phyloP scores from a whole-genome alignment of 1,140 invertebrate species.

The Glossosoma conforme region DNA sequence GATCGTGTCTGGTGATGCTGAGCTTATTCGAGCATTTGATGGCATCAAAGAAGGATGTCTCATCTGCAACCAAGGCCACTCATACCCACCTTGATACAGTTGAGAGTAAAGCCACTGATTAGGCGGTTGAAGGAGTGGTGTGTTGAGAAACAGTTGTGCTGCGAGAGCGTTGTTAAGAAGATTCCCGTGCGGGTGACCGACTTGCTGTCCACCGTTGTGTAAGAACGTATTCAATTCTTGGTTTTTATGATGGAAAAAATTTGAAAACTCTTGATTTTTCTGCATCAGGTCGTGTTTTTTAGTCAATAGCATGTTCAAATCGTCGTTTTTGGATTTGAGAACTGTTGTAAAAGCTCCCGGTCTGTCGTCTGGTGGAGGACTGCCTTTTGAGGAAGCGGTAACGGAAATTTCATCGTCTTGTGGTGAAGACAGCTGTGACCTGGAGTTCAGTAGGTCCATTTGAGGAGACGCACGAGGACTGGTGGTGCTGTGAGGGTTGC shows the following conservation, averaged over 20 bases:
- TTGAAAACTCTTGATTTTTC: conserved; percentile 26
- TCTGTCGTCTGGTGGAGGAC: conserved; percentile 46
- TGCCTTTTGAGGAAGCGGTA: conserved; percentile 51
- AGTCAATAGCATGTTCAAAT: conserved; percentile 19
- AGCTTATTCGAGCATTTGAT: conserved; percentile 42
- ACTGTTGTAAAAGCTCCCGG: conserved; percentile 51
- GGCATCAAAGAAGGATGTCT: conserved; percentile 46
- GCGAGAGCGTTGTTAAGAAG: conserved; percentile 63
- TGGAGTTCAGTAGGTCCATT: conserved; percentile 36
- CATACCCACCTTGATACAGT: conserved; percentile 57
- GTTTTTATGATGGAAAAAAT: conserved; percentile 27
- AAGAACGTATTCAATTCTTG: conserved; percentile 42
- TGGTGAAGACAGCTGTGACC: conserved; percentile 46
- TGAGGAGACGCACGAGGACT: conserved; percentile 54
- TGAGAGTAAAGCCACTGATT: conserved; percentile 71
- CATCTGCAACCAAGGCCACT: conserved; percentile 55
- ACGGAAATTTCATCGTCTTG: conserved; percentile 65
- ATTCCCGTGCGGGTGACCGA: conserved; percentile 43
- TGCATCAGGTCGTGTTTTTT: conserved; percentile 31
- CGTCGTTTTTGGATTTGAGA: conserved; percentile 41
- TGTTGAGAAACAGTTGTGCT: conserved; percentile 64
- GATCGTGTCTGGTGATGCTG: conserved; percentile 33
- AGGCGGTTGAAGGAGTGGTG: conserved; percentile 63
- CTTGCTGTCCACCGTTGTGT: conserved; percentile 38
- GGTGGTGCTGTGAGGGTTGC: conserved; percentile 59